These are phyloP conservation scores for Perizoma flavofasciatum DNA, from an alignment of 2,888 invertebrate species.

Conservation along the genomic window DNA sequence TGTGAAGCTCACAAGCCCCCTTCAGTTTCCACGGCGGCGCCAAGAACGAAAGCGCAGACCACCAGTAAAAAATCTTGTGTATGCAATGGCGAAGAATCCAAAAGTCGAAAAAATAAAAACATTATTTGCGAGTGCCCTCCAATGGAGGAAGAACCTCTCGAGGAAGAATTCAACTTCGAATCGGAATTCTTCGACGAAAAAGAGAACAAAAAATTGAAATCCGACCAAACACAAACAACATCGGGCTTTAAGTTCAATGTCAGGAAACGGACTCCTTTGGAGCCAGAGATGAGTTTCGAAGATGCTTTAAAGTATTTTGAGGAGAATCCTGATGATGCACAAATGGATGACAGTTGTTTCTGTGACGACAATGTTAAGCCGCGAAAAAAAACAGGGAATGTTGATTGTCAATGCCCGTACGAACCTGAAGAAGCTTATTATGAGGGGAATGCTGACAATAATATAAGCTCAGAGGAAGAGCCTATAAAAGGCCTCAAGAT, in stretches of 20 bases:
- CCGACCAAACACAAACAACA: slow-evolving; percentile 52
- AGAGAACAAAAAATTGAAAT: slow-evolving; percentile 44
- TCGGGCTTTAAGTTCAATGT: slow-evolving; percentile 56
- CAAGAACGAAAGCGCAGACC: neutral
- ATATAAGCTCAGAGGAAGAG: neutral
- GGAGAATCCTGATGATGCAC: slow-evolving; percentile 33
- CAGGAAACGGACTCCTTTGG: slow-evolving; percentile 35
- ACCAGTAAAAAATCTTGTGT: slow-evolving; percentile 8
- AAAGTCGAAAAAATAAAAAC: slow-evolving; percentile 32
- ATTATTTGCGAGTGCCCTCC: slow-evolving; percentile 38
- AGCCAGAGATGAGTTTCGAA: slow-evolving; percentile 51
- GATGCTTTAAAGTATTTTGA: slow-evolving; percentile 47
- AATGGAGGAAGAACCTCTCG: slow-evolving; percentile 17
- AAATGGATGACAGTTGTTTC: slow-evolving; percentile 23
- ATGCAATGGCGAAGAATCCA: slow-evolving; percentile 5
- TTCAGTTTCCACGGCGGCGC: neutral
- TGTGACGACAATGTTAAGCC: slow-evolving; percentile 21
- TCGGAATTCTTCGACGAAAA: slow-evolving; percentile 24
- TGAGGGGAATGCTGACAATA: no score
- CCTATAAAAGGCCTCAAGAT: slow-evolving; percentile 47
- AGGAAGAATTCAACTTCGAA: slow-evolving; percentile 2
- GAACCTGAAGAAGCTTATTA: neutral
- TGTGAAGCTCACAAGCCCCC: slow-evolving; percentile 23
- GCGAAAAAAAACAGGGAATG: neutral
- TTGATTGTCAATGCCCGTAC: slow-evolving; percentile 47